phyloP scores from a whole-genome alignment of 2,888 invertebrate genomes.

The Clitarchus hookeri region DNA sequence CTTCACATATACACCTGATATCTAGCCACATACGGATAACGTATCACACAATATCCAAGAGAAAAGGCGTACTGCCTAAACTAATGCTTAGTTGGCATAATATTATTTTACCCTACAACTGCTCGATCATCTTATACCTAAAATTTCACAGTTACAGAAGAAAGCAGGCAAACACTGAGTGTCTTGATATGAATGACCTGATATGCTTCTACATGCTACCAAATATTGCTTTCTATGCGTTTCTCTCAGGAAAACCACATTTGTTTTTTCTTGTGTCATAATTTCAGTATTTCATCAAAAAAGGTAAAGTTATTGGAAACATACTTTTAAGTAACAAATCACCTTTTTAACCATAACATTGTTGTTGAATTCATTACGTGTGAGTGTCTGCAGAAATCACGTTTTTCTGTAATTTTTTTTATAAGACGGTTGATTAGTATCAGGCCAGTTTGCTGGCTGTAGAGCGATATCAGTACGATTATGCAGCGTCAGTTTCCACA shows the following conservation, averaged over 20 bases:
- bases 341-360: too few relatives aligned
- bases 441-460: too few relatives aligned
- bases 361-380: too few relatives aligned
- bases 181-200: conserved; percentile 41
- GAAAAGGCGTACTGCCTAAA: conserved; percentile 37
- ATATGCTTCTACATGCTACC: conserved; percentile 31
- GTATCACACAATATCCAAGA: conserved; percentile 36
- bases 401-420: too few relatives aligned
- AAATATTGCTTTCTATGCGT: background rate
- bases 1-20: background rate
- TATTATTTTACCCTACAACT: conserved; percentile 31
- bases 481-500: too few relatives aligned
- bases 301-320: too few relatives aligned
- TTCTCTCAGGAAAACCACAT: background rate
- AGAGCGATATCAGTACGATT: too few relatives aligned
- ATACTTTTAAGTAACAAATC: too few relatives aligned
- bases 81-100: conserved; percentile 32
- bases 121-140: conserved; percentile 19
- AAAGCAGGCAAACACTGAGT: conserved; percentile 34
- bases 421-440: too few relatives aligned
- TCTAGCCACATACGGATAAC: conserved; percentile 34
- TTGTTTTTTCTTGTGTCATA: background rate
- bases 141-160: conserved; percentile 29
- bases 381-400: too few relatives aligned
- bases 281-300: background rate